Evolutionary conservation across 2,888 invertebrate species (phyloP), one percentile per base, ranked within the genome.

Genomic region (Tuberolachnus salignus): DNA sequence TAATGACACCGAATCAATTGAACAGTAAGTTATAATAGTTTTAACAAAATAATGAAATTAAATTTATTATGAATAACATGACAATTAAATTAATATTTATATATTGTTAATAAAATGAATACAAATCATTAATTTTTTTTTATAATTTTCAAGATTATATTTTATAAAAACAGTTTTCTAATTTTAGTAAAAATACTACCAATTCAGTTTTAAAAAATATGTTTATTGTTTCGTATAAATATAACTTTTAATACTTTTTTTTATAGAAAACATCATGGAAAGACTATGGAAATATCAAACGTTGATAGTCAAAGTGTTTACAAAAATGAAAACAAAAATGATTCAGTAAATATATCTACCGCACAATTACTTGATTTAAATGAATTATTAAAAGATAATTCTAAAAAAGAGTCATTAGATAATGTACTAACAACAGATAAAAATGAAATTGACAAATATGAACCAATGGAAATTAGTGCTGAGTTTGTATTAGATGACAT

Each of bases 391-490:
- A 0, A 21, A 16, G 51, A 63, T 21, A 2, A 42, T 63, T 51
- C 8, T 53, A 21, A 51, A 51, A 51, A n/a, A 9, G 26, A 16
- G 51, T 19, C 11, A 63, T 23, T 11, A 19, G 26, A 19, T 67
- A 26, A 16, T 26, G 16, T 16, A 1, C 1, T 3, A 3, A 51
- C 51, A 26, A 6, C 49, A 10, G 26, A 53, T 26, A 34, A 53
- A 69, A 51, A n/a, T 10, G n/a, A 59, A 21, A 13, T 21, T 44
- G 2, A 44, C 6, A 23, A 66, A 26, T 23, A 26, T 66, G 55
- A 75, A 75, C 21, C 67, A 67, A 75, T 67, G 75, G 66, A 75
- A 6, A 46, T 57, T 46, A 55, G 66, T 46, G 74, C 53, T 21
- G 51, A 64, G 59, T 46, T 19, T 69, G n/a, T 19, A 26, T 16